Evolutionary conservation across 2,113 vertebrate species (phyloP).

Genomic region (Apistogramma diplotaenia): DNA sequence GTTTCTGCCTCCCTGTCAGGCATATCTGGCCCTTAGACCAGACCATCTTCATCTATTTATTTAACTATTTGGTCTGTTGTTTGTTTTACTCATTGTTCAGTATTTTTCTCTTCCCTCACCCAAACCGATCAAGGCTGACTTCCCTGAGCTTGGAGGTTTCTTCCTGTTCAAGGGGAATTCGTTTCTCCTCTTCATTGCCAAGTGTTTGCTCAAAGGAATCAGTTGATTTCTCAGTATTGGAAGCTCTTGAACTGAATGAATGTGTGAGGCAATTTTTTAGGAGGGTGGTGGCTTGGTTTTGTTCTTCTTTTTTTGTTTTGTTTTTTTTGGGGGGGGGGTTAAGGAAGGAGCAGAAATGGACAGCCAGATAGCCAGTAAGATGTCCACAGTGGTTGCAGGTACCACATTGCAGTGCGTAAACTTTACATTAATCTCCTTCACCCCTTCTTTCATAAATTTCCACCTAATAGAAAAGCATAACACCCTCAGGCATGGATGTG

Average conservation of each 20-base stretch:
- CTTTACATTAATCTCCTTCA: slow-evolving; percentile 1
- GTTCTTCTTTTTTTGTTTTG: neutral
- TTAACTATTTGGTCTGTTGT: neutral
- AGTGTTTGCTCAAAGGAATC: neutral
- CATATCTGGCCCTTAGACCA: neutral
- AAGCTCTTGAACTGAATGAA: neutral
- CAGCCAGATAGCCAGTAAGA: neutral
- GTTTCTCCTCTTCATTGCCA: neutral
- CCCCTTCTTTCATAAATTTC: neutral
- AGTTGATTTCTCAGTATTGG: neutral
- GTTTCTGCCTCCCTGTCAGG: neutral
- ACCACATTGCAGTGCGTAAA: neutral
- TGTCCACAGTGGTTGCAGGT: slow-evolving; percentile 7
- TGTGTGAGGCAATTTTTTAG: neutral
- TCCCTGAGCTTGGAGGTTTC: neutral
- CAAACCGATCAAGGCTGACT: neutral
- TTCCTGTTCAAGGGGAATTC: neutral
- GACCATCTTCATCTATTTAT: neutral
- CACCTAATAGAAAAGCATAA: neutral
- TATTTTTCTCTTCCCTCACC: neutral
- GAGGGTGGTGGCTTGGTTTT: no score
- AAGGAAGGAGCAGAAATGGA: neutral
- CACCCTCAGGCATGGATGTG: neutral
- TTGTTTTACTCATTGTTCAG: neutral
- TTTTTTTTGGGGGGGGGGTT: no score